Evolutionary conservation across 1,140 invertebrate species (phyloP), one percentile per base, ranked within the genome.

Genomic region (Carposina sasakii): DNA sequence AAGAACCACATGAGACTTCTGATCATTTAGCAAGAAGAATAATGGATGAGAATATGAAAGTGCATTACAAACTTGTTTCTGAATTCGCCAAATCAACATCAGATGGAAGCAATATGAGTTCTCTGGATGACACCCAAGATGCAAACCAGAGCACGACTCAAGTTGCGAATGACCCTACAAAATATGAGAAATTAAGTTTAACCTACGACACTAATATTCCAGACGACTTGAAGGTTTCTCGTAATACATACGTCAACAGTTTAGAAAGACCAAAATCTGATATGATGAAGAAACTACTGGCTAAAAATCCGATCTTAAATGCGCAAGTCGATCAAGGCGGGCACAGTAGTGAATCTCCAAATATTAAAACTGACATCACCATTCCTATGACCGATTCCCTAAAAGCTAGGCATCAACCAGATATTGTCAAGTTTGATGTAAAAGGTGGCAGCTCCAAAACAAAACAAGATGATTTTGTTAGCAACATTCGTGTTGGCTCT

Each of bases 171-270:
- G 55, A 64, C 12, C 71, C 79, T 1, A 40, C 63, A 4, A 78
- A 81, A 66, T 79, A 74, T 40, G 81, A 85, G 41, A 86, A 84
- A 59, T 44, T 82, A 46, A 73, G 65, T 2, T 76, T 85, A 65
- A 67, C 63, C 26, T 86, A 86, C 23, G 87, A 88, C 52, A 88
- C 86, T 0, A 89, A 89, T 50, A 81, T 89, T 52, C 86, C 87
- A 0, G 88, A 89, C 59, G 88, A 89, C 62, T 77, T 89, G 43
- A 89, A 89, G 76, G 86, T 88, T 10, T 87, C 87, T 4, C 71
- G 88, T 43, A 87, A 87, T 67, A 81, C 87, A 4, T 86, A 87
- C 23, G 84, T 76, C 0, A 87, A 86, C 44, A 88, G 84, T 53
- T 74, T 88, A 42, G 87, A 88, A 65, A 69, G 78, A 59, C 77